These are phyloP conservation scores for Cynaeus angustus DNA, from an alignment of 2,888 invertebrate species.

Conservation along the genomic window DNA sequence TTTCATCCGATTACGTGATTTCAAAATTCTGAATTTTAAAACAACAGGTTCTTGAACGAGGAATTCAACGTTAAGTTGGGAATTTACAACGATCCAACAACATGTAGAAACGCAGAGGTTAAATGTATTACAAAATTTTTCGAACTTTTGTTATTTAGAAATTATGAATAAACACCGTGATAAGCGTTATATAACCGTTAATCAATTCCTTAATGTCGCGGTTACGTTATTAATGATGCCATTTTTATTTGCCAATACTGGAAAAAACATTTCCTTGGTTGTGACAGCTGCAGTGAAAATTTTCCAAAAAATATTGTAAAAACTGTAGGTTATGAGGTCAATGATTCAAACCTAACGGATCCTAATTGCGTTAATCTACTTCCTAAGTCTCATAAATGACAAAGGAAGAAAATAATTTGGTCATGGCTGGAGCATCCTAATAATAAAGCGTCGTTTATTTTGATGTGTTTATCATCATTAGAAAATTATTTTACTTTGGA, in stretches of 20 bases:
- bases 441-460: not conserved
- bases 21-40: slow-evolving; percentile 35
- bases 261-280: too few relatives aligned
- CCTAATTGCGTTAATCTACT: not conserved
- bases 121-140: not conserved
- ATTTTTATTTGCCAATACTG: not conserved
- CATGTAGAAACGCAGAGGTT: slow-evolving; percentile 1
- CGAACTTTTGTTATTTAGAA: not conserved
- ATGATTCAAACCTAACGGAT: not conserved
- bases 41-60: slow-evolving; percentile 14
- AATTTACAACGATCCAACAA: slow-evolving; percentile 7
- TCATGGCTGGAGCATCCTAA: too few relatives aligned
- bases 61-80: slow-evolving; percentile 28
- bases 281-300: too few relatives aligned
- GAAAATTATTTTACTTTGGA: too few relatives aligned
- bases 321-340: too few relatives aligned
- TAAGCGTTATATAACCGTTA: not conserved
- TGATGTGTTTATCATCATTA: not conserved
- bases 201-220: slow-evolving; percentile 1
- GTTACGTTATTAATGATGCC: slow-evolving; percentile 1
- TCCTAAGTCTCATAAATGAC: slow-evolving; percentile 2
- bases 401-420: slow-evolving; percentile 4
- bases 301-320: too few relatives aligned
- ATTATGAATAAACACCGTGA: not conserved
- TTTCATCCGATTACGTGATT: slow-evolving; percentile 28